Evolutionary conservation across 2,113 vertebrate genomes (phyloP).

Genomic region (Cryptotis parvus): DNA sequence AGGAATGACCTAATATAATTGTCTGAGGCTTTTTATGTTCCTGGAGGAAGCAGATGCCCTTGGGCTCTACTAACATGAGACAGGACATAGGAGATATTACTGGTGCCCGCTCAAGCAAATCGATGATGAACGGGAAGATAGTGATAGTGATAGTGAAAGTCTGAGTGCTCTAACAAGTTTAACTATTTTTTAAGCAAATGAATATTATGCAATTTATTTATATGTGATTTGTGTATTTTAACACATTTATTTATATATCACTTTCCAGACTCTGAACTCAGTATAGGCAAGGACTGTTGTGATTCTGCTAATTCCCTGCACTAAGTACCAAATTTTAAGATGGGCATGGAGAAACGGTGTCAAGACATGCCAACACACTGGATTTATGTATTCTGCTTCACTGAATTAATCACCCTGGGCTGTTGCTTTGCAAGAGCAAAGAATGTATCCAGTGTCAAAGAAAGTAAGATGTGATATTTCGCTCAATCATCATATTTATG

Average conservation of each 20-base stretch:
- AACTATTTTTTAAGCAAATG: conserved; percentile 16
- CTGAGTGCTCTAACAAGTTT: not conserved
- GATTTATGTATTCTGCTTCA: no score
- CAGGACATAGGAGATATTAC: no score
- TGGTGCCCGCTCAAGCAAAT: no score
- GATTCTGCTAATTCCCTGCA: not conserved
- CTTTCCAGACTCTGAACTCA: not conserved
- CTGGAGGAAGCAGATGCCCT: no score
- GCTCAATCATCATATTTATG: not conserved
- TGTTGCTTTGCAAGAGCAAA: not conserved
- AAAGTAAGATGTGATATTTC: not conserved
- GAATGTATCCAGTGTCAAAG: not conserved
- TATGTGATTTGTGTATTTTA: not conserved
- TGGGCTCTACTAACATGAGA: no score
- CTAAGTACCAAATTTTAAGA: not conserved
- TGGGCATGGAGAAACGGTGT: not conserved
- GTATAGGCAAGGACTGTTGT: not conserved
- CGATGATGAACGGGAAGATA: no score
- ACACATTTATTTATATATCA: not conserved
- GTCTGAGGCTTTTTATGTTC: no score
- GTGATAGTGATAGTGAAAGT: no score
- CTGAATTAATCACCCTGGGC: not conserved
- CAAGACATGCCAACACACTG: no score
- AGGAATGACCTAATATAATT: no score
- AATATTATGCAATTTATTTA: not conserved